phyloP scores from a whole-genome alignment of 2,888 invertebrate species.

The Tinea pellionella region DNA sequence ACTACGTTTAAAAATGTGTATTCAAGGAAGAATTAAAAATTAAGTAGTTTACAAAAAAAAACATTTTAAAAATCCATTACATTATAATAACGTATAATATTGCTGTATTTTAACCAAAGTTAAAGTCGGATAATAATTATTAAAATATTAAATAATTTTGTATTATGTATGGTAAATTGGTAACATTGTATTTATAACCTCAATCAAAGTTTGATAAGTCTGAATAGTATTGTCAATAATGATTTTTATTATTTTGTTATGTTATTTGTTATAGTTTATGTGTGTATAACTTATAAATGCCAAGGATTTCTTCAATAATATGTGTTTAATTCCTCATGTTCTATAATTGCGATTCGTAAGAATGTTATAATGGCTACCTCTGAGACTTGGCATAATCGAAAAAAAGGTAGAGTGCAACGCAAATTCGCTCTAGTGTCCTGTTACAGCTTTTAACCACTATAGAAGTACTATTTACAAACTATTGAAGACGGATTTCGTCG shows the following conservation, averaged over 20 bases:
- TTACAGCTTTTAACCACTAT: neutral
- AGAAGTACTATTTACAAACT: neutral
- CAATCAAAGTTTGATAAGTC: conserved; percentile 8
- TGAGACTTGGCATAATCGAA: conserved; percentile 61
- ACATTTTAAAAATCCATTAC: no score
- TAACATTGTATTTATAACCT: neutral
- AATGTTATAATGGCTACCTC: conserved; percentile 60
- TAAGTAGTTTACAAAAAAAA: no score
- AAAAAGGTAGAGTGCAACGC: conserved; percentile 46
- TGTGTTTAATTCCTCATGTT: conserved; percentile 13
- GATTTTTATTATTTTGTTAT: conserved; percentile 16
- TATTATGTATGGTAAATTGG: neutral
- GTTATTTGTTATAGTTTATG: conserved; percentile 14
- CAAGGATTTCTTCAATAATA: conserved; percentile 2
- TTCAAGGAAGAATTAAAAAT: no score
- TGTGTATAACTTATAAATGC: conserved; percentile 14
- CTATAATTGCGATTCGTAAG: conserved; percentile 24
- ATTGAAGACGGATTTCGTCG: neutral
- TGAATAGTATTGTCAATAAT: conserved; percentile 18
- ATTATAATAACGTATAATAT: no score
- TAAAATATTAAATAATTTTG: no score
- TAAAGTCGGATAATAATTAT: no score
- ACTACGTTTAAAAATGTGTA: no score
- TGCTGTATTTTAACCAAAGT: no score
- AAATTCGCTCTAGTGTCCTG: neutral